These are phyloP conservation scores for Ichneumon xanthorius DNA, from an alignment of 2,888 invertebrate genomes.

Conservation along the genomic window DNA sequence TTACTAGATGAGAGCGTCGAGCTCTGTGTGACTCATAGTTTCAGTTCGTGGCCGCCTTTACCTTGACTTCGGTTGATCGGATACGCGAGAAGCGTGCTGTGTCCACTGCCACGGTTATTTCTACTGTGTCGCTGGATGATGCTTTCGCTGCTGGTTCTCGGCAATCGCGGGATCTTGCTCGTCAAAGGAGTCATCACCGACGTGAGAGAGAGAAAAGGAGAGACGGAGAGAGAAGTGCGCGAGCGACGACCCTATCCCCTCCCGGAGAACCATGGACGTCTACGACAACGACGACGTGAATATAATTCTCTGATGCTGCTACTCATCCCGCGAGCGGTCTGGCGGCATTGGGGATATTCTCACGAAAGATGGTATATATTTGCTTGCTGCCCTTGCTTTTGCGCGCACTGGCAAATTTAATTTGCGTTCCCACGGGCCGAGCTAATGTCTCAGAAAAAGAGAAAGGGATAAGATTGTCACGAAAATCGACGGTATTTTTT, in stretches of 20 bases:
- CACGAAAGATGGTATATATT: slow-evolving; percentile 66
- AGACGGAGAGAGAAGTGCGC: neutral
- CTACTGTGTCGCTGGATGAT: slow-evolving; percentile 58
- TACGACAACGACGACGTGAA: slow-evolving; percentile 57
- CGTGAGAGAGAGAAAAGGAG: slow-evolving; percentile 10
- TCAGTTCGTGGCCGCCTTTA: slow-evolving; percentile 78
- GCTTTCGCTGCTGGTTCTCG: slow-evolving; percentile 71
- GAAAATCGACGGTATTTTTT: slow-evolving; percentile 50
- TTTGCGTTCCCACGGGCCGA: slow-evolving; percentile 68
- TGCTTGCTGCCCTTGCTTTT: slow-evolving; percentile 57
- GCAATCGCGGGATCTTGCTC: slow-evolving; percentile 77
- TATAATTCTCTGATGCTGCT: slow-evolving; percentile 65
- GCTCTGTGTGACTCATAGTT: slow-evolving; percentile 53
- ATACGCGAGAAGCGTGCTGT: slow-evolving; percentile 49
- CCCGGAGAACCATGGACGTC: slow-evolving; percentile 56
- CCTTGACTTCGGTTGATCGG: slow-evolving; percentile 78
- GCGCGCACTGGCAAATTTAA: slow-evolving; percentile 63
- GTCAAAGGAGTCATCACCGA: slow-evolving; percentile 73
- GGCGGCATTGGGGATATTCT: slow-evolving; percentile 63
- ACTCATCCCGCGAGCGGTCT: slow-evolving; percentile 57
- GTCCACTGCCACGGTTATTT: slow-evolving; percentile 62
- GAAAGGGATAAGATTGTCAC: slow-evolving; percentile 8
- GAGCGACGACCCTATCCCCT: slow-evolving; percentile 62
- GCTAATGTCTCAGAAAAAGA: slow-evolving; percentile 42
- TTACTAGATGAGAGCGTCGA: slow-evolving; percentile 22